Base-by-base conservation (phyloP, 1,140 invertebrate genomes). In the Anastrepha obliqua region DNA sequence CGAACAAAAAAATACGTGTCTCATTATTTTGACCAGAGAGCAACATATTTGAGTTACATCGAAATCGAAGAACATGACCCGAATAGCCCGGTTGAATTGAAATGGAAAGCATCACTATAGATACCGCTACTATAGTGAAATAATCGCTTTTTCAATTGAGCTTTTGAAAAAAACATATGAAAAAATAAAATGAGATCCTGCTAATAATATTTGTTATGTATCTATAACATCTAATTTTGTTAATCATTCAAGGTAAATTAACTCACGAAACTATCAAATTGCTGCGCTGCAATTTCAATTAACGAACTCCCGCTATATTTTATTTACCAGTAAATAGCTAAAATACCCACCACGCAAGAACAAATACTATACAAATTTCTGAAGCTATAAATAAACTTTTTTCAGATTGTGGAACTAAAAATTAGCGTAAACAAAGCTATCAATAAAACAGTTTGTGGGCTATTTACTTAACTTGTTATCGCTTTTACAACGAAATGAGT, bases 381-480 rank as follows among this genome's bases (percentile, higher is more conserved):
- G 2, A 65, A 8, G 11, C 5, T 17, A n/a, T 74, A 51, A 74
- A 51, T n/a, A 74, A 51, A 74, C 47, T 64, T 64, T 64, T 74
- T 74, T 51, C 44, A 74, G 15, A 17, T 74, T 74, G 8, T 47
- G 42, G 47, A 74, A 74, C 44, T 74, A 74, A 51, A 51, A 74
- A 74, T 11, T 74, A 47, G 11, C 3, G 70, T 47, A 74, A 74
- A 74, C 70, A 74, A 74, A 15, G 70, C 13, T 74, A 74, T 74
- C 39, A 74, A 74, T 17, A 44, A 74, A 47, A 51, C n/a, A 67
- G 9, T 58, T 13, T 58, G 55, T 58, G 55, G 7, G 13, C 60
- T 51, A 51, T 74, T 74, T 74, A 42, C 44, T 42, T 17, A 11
- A 47, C 3, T 67, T 74, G 67, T 74, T 74, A 74, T 74, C 70